phyloP scores from a whole-genome alignment of 2,888 invertebrate species.

The Argynnis bischoffii region DNA sequence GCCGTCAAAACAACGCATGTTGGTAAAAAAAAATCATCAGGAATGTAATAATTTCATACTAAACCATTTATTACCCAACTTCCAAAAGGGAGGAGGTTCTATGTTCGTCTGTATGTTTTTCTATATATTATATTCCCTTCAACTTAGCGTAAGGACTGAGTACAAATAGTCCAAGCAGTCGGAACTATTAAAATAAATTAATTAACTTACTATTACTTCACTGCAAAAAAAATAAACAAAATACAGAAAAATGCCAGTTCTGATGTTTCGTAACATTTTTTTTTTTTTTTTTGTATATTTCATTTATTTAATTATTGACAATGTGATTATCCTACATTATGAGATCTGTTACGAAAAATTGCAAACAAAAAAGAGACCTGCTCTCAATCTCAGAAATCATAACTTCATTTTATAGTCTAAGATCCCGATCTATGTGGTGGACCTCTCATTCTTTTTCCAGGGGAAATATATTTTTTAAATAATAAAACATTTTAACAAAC shows the following conservation, averaged over 20 bases:
- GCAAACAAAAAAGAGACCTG: not conserved
- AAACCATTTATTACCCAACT: not conserved
- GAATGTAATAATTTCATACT: constrained; percentile 31
- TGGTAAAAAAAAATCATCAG: constrained; percentile 26
- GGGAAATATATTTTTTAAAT: too few species aligned
- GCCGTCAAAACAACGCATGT: constrained; percentile 16
- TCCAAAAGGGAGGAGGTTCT: too few species aligned
- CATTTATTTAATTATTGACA: not conserved
- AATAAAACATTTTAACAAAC: too few species aligned
- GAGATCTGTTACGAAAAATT: constrained; percentile 12
- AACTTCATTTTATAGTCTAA: not conserved
- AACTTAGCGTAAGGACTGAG: not conserved
- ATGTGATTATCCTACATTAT: constrained; percentile 4
- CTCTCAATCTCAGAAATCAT: constrained; percentile 9
- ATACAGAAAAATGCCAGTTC: constrained; percentile 5
- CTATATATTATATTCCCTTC: not conserved
- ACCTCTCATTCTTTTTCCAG: too few species aligned
- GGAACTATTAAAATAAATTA: not conserved
- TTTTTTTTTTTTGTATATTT: not conserved
- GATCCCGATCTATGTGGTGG: too few species aligned
- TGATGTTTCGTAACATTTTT: not conserved
- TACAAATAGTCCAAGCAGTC: not conserved
- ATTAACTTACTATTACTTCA: not conserved
- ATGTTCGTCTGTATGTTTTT: too few species aligned
- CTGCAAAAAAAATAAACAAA: constrained; percentile 7